Evolutionary conservation across 2,888 invertebrate genomes (phyloP).

Genomic region (Cosmia pyralina): DNA sequence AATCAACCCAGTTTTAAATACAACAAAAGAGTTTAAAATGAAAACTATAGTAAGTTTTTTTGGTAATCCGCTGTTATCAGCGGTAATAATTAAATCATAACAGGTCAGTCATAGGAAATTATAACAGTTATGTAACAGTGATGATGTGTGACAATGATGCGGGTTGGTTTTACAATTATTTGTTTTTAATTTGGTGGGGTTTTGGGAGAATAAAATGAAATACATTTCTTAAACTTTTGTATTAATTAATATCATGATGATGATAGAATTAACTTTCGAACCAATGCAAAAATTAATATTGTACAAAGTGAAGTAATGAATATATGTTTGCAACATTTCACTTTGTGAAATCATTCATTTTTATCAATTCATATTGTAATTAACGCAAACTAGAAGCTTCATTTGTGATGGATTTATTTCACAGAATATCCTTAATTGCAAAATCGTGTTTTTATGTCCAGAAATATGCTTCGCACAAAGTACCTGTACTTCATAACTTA

Average conservation of each 20-base stretch:
- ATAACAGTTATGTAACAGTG: constrained; percentile 31
- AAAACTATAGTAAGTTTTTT: neutral
- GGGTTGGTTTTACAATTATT: constrained; percentile 18
- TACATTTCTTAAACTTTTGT: constrained; percentile 4
- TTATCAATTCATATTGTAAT: neutral
- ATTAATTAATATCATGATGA: neutral
- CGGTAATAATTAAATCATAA: constrained; percentile 27
- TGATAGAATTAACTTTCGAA: neutral
- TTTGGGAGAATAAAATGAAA: neutral
- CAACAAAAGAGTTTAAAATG: neutral
- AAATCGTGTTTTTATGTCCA: neutral
- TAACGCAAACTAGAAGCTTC: neutral
- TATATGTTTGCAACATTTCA: neutral
- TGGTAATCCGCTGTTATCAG: neutral
- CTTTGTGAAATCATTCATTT: neutral
- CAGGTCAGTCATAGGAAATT: constrained; percentile 33
- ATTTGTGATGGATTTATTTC: neutral
- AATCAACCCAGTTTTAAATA: neutral
- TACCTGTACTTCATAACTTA: neutral
- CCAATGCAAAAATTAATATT: neutral
- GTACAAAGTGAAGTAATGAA: neutral
- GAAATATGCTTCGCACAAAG: neutral
- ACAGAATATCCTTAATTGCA: neutral
- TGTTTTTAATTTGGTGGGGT: constrained; percentile 23
- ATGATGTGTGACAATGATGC: constrained; percentile 37